phyloP scores from a whole-genome alignment of 2,797 vertebrate genomes.

The Xyrichtys novacula region DNA sequence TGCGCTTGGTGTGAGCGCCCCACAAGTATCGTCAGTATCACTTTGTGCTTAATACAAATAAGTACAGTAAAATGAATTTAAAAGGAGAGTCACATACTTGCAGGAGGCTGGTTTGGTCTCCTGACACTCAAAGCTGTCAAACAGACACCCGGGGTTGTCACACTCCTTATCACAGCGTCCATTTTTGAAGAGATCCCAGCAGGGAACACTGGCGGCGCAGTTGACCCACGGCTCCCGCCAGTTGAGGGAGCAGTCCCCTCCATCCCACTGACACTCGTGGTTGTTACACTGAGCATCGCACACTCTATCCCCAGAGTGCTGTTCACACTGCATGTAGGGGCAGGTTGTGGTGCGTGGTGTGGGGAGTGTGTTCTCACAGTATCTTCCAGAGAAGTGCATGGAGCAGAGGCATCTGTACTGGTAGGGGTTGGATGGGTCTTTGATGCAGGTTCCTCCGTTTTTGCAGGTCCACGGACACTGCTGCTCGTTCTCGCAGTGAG shows the following conservation, averaged over 20 bases:
- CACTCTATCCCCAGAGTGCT: conserved; percentile 82
- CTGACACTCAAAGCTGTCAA: conserved; percentile 90
- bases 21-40: not conserved
- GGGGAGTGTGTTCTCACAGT: conserved; percentile 77
- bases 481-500: conserved; percentile 79
- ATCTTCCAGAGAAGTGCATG: conserved; percentile 77
- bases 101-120: conserved; percentile 72
- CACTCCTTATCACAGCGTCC: conserved; percentile 83
- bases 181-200: conserved; percentile 91
- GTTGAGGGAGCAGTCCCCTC: conserved; percentile 92
- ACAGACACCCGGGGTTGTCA: conserved; percentile 84
- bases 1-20: no score
- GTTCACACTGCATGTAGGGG: conserved; percentile 79
- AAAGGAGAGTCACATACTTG: conserved; percentile 85
- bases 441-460: conserved; percentile 90
- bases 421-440: conserved; percentile 78
- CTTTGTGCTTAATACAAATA: no score
- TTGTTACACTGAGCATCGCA: conserved; percentile 92
- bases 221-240: conserved; percentile 89
- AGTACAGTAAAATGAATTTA: not conserved
- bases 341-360: conserved; percentile 19
- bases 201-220: conserved; percentile 84
- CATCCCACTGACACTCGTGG: conserved; percentile 92
- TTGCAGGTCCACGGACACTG: conserved; percentile 85
- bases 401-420: conserved; percentile 87